Percentiles rank a stretch among this genome's conserved stretches.
Evolutionary conservation across 2,113 vertebrate genomes (phyloP).

Genomic region (Crypturellus undulatus): DNA sequence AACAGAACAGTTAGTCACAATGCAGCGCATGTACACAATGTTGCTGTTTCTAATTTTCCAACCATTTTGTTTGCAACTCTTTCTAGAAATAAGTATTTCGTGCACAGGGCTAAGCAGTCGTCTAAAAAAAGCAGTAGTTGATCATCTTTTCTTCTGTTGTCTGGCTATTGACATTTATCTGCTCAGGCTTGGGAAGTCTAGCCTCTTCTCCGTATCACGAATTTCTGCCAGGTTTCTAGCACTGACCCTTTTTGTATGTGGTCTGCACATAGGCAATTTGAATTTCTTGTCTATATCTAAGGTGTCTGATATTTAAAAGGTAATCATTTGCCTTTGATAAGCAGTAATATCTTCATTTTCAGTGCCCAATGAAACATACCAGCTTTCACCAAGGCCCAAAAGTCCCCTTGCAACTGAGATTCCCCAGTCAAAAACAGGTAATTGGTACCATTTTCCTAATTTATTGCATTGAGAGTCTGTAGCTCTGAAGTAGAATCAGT

Average conservation of each 20-base stretch:
- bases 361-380: conserved; percentile 60
- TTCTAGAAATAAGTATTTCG: neutral
- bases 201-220: neutral
- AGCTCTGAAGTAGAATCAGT: neutral
- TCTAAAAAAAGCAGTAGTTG: neutral
- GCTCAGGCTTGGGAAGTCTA: neutral
- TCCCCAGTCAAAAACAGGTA: conserved; percentile 63
- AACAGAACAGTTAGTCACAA: neutral
- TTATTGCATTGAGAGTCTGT: neutral
- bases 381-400: conserved; percentile 49
- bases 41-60: conserved; percentile 26
- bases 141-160: neutral
- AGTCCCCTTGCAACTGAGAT: conserved; percentile 59
- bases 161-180: neutral
- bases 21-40: neutral
- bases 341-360: conserved; percentile 46
- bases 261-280: neutral
- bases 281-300: neutral
- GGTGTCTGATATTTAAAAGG: neutral
- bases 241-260: neutral
- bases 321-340: neutral
- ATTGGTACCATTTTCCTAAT: neutral
- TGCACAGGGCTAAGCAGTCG: neutral
- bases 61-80: neutral
- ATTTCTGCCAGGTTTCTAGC: neutral